Evolutionary conservation across 2,888 invertebrate species (phyloP), one percentile per base, ranked within the genome.

Genomic region (Ennomos quercinarius): DNA sequence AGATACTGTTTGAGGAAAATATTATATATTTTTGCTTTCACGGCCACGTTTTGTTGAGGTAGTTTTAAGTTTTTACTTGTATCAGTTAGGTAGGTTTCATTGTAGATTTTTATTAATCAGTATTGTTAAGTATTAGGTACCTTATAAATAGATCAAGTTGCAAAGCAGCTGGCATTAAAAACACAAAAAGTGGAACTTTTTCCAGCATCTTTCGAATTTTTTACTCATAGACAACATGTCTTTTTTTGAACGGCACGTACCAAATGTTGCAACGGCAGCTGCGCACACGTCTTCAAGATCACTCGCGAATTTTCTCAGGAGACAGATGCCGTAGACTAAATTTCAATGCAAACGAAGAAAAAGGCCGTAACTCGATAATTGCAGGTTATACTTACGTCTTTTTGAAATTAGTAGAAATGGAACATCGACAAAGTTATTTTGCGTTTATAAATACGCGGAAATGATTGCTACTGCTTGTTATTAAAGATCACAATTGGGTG

Each of bases 251-350:
- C 51, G 80, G 86, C 89, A 89, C 90, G 91, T 84, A 88, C 91
- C 91, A 91, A 91, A 89, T 90, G 91, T 80, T 86, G 68, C 72
- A 54, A 56, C 58, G 73, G 83, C 91, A 89, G 89, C 87, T 89
- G 90, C 77, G 78, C 78, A 68, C 74, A 77, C 74, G 80, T 68
- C 70, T 67, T 68, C 61, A 66, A 80, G 84, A 83, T 81, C 76
- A 74, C 78, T 88, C 80, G 91, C 91, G 84, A 90, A 90, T 87
- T 83, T 83, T 81, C 84, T 82, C 70, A 66, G 64, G 72, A 77
- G 76, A 81, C 84, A 84, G 81, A 82, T 83, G 83, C 73, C 67
- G 69, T 57, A 59, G 53, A 67, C 64, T 63, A 57, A 73, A 65
- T 71, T 69, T 67, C 51, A 66, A 58, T 57, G 53, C 55, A 40